A percentile compares a stretch with the other conserved stretches of the same genome.
These are phyloP conservation scores for Porites divaricata DNA, from an alignment of 92 coral and sea anemone species.

Conservation along the genomic window DNA sequence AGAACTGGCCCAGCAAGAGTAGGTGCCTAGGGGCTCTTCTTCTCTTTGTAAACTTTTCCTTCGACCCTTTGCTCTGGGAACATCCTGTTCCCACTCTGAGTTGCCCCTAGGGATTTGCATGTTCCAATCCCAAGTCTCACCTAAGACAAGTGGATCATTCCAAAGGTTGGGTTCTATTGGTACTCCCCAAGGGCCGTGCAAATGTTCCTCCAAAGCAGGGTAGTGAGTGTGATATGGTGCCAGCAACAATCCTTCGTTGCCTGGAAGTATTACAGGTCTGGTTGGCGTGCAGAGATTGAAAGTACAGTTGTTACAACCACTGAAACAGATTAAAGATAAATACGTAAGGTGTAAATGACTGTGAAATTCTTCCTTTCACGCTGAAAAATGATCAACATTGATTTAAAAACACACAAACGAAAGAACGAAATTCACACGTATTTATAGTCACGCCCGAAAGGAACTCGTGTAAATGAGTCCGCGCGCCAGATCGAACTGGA, in stretches of 20 bases:
- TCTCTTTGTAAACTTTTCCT: too few species aligned
- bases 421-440: too few species aligned
- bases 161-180: slow-evolving; percentile 80
- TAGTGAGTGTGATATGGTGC: slow-evolving; percentile 96
- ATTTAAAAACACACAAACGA: background rate
- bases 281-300: slow-evolving; percentile 92
- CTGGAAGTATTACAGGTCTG: slow-evolving; percentile 88
- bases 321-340: slow-evolving; percentile 27
- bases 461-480: too few species aligned
- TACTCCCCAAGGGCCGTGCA: slow-evolving; percentile 85
- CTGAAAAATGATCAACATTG: too few species aligned
- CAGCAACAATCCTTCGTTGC: slow-evolving; percentile 80
- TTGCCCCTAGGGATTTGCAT: too few species aligned
- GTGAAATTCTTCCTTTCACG: background rate
- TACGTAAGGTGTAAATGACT: background rate
- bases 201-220: slow-evolving; percentile 94
- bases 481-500: too few species aligned
- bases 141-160: slow-evolving; percentile 90
- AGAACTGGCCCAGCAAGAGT: too few species aligned
- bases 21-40: too few species aligned
- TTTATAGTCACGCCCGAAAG: too few species aligned
- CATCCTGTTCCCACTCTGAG: too few species aligned
- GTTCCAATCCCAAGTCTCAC: slow-evolving; percentile 47
- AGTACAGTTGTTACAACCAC: slow-evolving; percentile 86
- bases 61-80: too few species aligned